These are phyloP conservation scores for Spermophilus dauricus DNA, from an alignment of 2,113 vertebrate genomes.

Conservation along the genomic window DNA sequence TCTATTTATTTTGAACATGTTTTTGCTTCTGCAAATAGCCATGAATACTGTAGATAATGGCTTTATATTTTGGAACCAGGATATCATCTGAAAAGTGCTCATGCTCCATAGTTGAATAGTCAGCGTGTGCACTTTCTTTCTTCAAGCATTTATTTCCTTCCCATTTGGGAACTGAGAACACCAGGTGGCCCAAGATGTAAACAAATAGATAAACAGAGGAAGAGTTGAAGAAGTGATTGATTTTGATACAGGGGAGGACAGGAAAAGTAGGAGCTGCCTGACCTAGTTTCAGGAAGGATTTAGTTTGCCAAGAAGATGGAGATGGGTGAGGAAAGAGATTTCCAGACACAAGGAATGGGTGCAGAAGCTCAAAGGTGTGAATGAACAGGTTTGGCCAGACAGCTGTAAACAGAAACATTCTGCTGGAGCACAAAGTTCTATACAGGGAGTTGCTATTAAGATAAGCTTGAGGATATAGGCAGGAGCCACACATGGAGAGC, in stretches of 20 bases:
- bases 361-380: not conserved
- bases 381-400: not conserved
- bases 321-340: not conserved
- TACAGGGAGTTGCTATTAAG: not conserved
- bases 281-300: not conserved
- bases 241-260: slow-evolving; percentile 28
- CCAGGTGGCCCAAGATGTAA: not conserved
- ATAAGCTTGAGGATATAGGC: not conserved
- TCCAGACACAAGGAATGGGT: not conserved
- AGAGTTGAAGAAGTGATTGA: not conserved
- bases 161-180: not conserved
- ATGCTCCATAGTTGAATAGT: too few relatives aligned
- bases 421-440: not conserved
- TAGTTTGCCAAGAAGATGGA: not conserved
- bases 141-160: not conserved
- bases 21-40: slow-evolving; percentile 5
- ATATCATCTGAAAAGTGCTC: not conserved
- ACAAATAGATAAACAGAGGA: not conserved
- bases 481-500: not conserved
- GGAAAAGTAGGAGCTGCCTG: not conserved
- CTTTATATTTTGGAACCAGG: not conserved
- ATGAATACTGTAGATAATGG: not conserved
- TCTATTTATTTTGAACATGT: not conserved
- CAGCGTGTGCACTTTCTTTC: not conserved
- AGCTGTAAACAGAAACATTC: not conserved